Percentiles rank a stretch among this genome's conserved stretches.
Evolutionary conservation across 2,888 invertebrate genomes (phyloP).

Genomic region (Cheilosia pagana): DNA sequence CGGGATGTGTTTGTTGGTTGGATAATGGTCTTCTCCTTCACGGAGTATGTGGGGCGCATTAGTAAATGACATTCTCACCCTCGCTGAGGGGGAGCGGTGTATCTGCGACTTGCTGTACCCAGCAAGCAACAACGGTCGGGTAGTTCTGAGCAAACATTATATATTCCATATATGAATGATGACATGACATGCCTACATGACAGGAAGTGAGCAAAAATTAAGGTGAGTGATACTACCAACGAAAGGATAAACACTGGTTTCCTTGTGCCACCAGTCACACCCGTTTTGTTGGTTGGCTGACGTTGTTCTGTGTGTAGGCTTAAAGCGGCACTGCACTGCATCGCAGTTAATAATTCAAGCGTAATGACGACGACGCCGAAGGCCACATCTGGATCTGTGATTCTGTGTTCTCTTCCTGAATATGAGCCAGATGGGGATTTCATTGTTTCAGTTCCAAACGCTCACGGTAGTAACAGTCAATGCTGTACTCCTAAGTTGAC

Average conservation of each 20-base stretch:
- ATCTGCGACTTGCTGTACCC: conserved; percentile 9
- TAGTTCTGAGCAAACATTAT: conserved; percentile 45
- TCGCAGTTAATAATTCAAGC: conserved; percentile 49
- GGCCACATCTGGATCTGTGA: conserved; percentile 13
- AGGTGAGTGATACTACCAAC: conserved; percentile 56
- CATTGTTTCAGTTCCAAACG: conserved; percentile 13
- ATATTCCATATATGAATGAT: conserved; percentile 66
- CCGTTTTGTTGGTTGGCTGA: conserved; percentile 37
- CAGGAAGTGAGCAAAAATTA: conserved; percentile 68
- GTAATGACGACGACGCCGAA: background rate
- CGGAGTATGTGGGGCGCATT: conserved; percentile 69
- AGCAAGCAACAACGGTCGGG: conserved; percentile 24
- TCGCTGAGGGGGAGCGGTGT: background rate
- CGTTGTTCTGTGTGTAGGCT: conserved; percentile 32
- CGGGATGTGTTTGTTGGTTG: conserved; percentile 67
- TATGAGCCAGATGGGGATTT: background rate
- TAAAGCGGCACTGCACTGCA: conserved; percentile 18
- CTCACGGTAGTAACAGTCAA: too few relatives aligned
- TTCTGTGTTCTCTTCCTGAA: conserved; percentile 7
- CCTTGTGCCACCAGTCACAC: conserved; percentile 3
- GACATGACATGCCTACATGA: conserved; percentile 59
- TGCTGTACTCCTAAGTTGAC: too few relatives aligned
- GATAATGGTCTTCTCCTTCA: conserved; percentile 72
- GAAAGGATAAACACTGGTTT: conserved; percentile 55
- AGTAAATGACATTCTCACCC: conserved; percentile 73